Conservation (phyloP, 2,888 invertebrate genomes). For the Teleogryllus oceanicus region DNA sequence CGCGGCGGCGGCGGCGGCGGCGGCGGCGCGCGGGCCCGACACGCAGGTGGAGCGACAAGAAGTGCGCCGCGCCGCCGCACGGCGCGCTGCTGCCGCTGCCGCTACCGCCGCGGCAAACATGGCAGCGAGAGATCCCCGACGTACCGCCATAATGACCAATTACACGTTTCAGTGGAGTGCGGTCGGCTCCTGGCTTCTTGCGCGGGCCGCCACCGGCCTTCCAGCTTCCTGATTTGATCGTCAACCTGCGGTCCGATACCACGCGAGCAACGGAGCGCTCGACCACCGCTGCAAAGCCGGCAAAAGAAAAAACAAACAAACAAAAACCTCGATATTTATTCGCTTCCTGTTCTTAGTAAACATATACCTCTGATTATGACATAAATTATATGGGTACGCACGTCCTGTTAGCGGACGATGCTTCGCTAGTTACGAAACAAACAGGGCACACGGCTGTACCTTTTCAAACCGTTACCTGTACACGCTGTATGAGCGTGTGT, state of each 20-base stretch:
- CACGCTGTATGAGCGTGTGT: neutral
- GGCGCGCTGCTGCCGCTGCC: neutral
- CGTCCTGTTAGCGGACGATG: neutral
- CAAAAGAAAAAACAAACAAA: neutral
- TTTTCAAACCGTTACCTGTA: neutral
- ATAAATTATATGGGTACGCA: constrained; percentile 33
- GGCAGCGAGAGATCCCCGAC: neutral
- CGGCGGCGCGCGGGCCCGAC: constrained; percentile 20
- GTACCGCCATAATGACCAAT: constrained; percentile 3
- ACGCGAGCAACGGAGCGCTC: no score
- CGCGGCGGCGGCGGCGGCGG: constrained; percentile 26
- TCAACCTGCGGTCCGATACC: neutral
- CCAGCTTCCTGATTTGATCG: neutral
- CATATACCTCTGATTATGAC: constrained; percentile 25
- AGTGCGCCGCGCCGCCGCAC: constrained; percentile 18
- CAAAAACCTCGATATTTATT: neutral
- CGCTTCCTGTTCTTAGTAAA: neutral
- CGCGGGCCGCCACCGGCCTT: constrained; percentile 9
- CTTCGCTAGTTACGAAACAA: neutral
- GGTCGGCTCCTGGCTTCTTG: neutral
- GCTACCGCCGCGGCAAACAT: neutral
- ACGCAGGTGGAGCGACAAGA: neutral
- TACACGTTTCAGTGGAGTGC: constrained; percentile 18
- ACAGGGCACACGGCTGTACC: neutral
- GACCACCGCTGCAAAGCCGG: neutral